Conservation (phyloP, 2,797 vertebrate species). For the Scleropages formosus region DNA sequence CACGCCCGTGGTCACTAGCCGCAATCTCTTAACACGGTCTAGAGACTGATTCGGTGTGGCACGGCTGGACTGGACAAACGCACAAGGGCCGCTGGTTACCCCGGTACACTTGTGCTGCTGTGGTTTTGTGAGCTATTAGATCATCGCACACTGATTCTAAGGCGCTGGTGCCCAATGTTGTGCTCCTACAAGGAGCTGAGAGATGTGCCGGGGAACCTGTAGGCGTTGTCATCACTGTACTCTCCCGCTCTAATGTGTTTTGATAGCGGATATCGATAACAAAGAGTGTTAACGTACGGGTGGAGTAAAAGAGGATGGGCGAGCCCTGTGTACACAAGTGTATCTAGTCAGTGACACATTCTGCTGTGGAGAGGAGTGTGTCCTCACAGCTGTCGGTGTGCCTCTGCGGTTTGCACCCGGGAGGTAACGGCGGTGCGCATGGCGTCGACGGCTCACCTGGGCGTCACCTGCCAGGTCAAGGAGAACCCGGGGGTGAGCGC, state of each 20-base stretch:
- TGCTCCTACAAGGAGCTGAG: neutral
- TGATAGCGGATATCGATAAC: slow-evolving; percentile 28
- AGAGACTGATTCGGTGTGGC: too few species aligned
- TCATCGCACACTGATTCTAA: neutral
- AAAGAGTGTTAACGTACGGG: slow-evolving; percentile 28
- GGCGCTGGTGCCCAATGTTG: too few species aligned
- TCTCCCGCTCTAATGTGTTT: slow-evolving; percentile 21
- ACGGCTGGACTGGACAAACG: too few species aligned
- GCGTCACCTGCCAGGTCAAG: neutral
- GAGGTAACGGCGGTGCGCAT: neutral
- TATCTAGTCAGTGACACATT: slow-evolving; percentile 16
- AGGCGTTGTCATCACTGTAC: neutral
- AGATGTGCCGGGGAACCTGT: slow-evolving; percentile 4
- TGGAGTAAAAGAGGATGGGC: slow-evolving; percentile 9
- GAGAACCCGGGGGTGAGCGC: neutral
- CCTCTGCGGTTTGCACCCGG: neutral
- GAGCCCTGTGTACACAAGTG: slow-evolving; percentile 27
- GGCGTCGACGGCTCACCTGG: neutral
- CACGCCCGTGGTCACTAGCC: slow-evolving; percentile 61
- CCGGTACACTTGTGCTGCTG: neutral
- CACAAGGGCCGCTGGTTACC: neutral
- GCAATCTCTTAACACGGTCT: slow-evolving; percentile 62
- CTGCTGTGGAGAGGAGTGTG: neutral
- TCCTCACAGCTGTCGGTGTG: neutral
- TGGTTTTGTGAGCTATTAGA: neutral